Evolutionary conservation across 2,888 invertebrate genomes (phyloP).

Genomic region (Amorpha juglandis): DNA sequence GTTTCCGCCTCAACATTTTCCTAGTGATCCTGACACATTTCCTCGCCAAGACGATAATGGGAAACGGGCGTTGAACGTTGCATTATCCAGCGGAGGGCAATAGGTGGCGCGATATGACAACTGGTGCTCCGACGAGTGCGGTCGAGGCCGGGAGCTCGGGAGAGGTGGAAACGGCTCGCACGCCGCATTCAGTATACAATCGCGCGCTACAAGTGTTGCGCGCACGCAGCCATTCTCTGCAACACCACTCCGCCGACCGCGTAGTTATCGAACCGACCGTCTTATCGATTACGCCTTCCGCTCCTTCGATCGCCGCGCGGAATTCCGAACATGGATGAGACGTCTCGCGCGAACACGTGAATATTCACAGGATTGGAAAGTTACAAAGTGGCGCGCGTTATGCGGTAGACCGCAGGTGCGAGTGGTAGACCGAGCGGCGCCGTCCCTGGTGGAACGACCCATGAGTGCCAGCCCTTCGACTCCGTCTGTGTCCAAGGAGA

Average conservation of each 20-base stretch:
- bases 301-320: slow-evolving; percentile 49
- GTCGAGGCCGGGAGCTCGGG: slow-evolving; percentile 77
- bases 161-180: slow-evolving; percentile 70
- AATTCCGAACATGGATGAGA: slow-evolving; percentile 66
- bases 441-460: slow-evolving; percentile 55
- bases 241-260: slow-evolving; percentile 47
- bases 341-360: slow-evolving; percentile 52
- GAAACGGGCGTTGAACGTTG: slow-evolving; percentile 67
- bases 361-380: slow-evolving; percentile 54
- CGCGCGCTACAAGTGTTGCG: slow-evolving; percentile 78
- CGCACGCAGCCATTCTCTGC: slow-evolving; percentile 72
- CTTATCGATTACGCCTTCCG: slow-evolving; percentile 69
- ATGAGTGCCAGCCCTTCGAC: slow-evolving; percentile 55
- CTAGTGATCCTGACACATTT: slow-evolving; percentile 43
- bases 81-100: slow-evolving; percentile 73
- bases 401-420: slow-evolving; percentile 53
- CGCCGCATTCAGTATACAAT: slow-evolving; percentile 74
- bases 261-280: slow-evolving; percentile 56
- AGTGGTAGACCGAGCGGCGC: slow-evolving; percentile 72
- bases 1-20: slow-evolving; percentile 18
- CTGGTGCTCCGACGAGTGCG: slow-evolving; percentile 65
- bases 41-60: slow-evolving; percentile 59
- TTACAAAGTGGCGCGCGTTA: slow-evolving; percentile 60
- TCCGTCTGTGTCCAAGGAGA: slow-evolving; percentile 65
- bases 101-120: slow-evolving; percentile 74